Evolutionary conservation across 2,888 invertebrate genomes (phyloP), one percentile per base, ranked within the genome.

Genomic region (Allacma fusca): DNA sequence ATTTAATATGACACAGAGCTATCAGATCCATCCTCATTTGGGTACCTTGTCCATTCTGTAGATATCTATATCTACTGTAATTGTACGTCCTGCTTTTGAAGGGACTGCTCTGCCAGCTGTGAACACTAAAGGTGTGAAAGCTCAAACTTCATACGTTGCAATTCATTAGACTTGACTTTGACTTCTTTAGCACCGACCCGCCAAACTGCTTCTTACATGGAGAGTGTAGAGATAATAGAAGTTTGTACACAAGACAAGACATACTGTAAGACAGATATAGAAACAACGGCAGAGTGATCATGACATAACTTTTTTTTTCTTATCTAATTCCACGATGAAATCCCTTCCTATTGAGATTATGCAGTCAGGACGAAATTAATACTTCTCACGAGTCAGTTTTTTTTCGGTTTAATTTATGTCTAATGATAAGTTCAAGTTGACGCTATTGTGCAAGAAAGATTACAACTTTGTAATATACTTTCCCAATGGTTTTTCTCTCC

Each of bases 111-210:
- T n/a, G n/a, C n/a, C n/a, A n/a, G n/a, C n/a, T n/a, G n/a, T 50
- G 19, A 50, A 4, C 4, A 16, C 2, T 50, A 16, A 13, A 50
- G n/a, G 16, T 50, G 50, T 50, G n/a, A 50, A 50, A 19, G 50
- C 50, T 50, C 16, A 50, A 50, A 5, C 19, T 50, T 50, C 50
- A 2, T 16, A 34, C 34, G n/a, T 13, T 40, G 40, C 50, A 50
- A 50, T 50, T 50, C 50, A 50, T 50, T 50, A 29, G 26, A 65
- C 65, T 65, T 65, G 65, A 65, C 65, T 65, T 65, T 65, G 65
- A 65, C 65, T 65, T 24, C 26, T 65, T 26, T 21, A 26, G 26
- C 9, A 26, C 65, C 28, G 65, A 19, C 26, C 65, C 65, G 65
- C n/a, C 26, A 19, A 65, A 34, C 34, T 40, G 40, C 7, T 40